A percentile compares a stretch with the other conserved stretches of the same genome.
These are phyloP conservation scores for Cheumatopsyche charites DNA, from an alignment of 1,140 invertebrate species.

Conservation along the genomic window DNA sequence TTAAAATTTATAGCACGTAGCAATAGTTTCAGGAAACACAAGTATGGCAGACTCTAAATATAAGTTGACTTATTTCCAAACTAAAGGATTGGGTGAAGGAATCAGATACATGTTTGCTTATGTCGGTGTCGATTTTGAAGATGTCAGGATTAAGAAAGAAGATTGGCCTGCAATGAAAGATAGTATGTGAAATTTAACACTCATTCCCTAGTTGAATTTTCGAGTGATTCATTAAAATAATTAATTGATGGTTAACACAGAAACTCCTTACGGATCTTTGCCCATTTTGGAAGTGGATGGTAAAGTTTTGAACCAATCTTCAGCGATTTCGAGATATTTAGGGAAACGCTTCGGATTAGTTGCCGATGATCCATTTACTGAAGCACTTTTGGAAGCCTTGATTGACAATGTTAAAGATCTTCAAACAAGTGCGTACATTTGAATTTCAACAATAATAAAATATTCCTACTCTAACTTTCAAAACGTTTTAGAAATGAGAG, in stretches of 20 bases:
- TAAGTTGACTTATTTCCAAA: conserved; percentile 72
- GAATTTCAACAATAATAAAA: too few species aligned
- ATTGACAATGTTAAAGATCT: conserved; percentile 68
- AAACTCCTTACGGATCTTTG: conserved; percentile 74
- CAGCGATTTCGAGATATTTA: conserved; percentile 74
- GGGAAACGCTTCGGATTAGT: conserved; percentile 69
- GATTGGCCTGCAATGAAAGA: conserved; percentile 59
- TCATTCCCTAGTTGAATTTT: too few species aligned
- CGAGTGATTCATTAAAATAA: background rate
- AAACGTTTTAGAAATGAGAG: conserved; percentile 17
- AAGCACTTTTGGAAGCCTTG: conserved; percentile 67
- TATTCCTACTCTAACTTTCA: too few species aligned
- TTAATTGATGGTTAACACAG: conserved; percentile 54
- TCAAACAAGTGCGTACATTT: conserved; percentile 59
- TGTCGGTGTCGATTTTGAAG: conserved; percentile 68
- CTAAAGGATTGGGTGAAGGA: conserved; percentile 71
- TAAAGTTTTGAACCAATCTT: conserved; percentile 70
- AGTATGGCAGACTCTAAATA: conserved; percentile 50
- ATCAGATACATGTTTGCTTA: conserved; percentile 71
- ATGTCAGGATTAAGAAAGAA: conserved; percentile 62
- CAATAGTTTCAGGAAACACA: background rate
- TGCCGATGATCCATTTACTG: conserved; percentile 70
- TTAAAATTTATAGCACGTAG: too few species aligned
- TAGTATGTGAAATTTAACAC: conserved; percentile 51
- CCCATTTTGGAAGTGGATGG: conserved; percentile 78